These are phyloP conservation scores for Corydoras maculifer DNA, from an alignment of 2,113 vertebrate genomes.

Conservation along the genomic window DNA sequence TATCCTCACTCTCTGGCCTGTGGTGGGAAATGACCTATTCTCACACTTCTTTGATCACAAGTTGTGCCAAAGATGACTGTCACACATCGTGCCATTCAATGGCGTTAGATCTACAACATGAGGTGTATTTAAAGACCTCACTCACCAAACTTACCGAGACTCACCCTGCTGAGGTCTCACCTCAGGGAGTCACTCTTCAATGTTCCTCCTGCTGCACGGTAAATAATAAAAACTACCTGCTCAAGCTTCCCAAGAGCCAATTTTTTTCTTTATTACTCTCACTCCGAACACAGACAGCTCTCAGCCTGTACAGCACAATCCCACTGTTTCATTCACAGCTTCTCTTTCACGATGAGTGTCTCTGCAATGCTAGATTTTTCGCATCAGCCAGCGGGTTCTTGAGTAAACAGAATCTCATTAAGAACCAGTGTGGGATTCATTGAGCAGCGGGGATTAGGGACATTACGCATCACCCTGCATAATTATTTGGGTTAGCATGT, in stretches of 20 bases:
- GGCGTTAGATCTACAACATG: not conserved
- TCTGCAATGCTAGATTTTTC: constrained; percentile 20
- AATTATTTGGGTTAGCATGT: constrained; percentile 34
- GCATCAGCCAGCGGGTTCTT: constrained; percentile 25
- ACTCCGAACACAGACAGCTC: not conserved
- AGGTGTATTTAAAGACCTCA: constrained; percentile 3
- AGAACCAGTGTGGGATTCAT: constrained; percentile 33
- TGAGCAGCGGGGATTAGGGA: constrained; percentile 32
- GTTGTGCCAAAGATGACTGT: constrained; percentile 30
- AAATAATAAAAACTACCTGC: not conserved
- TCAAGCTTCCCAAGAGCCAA: not conserved
- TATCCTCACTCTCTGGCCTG: constrained; percentile 3
- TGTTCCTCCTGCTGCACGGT: not conserved
- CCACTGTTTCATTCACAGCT: constrained; percentile 19
- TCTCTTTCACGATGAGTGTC: constrained; percentile 6
- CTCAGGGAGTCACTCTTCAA: not conserved
- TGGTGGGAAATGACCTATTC: constrained; percentile 34
- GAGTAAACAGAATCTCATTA: constrained; percentile 39
- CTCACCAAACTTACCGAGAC: not conserved
- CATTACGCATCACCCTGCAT: constrained; percentile 43
- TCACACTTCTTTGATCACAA: constrained; percentile 46
- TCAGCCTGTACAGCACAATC: constrained; percentile 5
- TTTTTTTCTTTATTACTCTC: not conserved
- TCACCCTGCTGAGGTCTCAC: constrained; percentile 4
- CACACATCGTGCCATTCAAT: not conserved